A percentile compares a stretch with the other conserved stretches of the same genome.
Conservation (phyloP, 2,888 invertebrate genomes). For the Dolichopus griseipennis region DNA sequence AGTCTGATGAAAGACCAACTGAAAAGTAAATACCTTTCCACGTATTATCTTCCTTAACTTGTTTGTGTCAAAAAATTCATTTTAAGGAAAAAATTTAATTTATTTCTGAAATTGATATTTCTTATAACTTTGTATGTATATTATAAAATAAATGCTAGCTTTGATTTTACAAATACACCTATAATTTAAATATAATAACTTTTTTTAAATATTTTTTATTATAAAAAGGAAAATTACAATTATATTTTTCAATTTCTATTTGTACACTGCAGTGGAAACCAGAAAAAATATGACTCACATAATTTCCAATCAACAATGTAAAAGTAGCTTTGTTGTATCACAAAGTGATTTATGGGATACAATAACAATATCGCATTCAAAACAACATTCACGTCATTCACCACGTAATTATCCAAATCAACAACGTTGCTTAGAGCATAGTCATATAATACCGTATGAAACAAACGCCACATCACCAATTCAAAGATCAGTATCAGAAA, state of each 20-base stretch:
- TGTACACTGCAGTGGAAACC: slow-evolving; percentile 36
- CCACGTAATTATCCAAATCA: slow-evolving; percentile 41
- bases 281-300: slow-evolving; percentile 35
- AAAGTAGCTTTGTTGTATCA: slow-evolving; percentile 54
- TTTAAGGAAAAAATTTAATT: too few relatives aligned
- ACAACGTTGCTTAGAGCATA: slow-evolving; percentile 40
- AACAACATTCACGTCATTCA: slow-evolving; percentile 41
- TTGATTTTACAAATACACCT: too few relatives aligned
- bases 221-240: not conserved
- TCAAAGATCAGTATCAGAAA: slow-evolving; percentile 56
- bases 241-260: slow-evolving; percentile 14
- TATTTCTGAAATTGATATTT: too few relatives aligned
- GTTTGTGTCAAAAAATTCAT: too few relatives aligned
- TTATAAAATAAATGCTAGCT: too few relatives aligned
- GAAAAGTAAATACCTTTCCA: too few relatives aligned
- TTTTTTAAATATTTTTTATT: not conserved
- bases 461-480: slow-evolving; percentile 45
- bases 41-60: too few relatives aligned
- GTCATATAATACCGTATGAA: slow-evolving; percentile 39
- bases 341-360: slow-evolving; percentile 61
- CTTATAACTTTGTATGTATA: too few relatives aligned
- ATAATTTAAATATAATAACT: too few relatives aligned
- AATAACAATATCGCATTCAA: slow-evolving; percentile 50
- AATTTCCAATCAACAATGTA: slow-evolving; percentile 34
- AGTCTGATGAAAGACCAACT: too few relatives aligned